These are phyloP conservation scores for Acropora tenuis DNA, from an alignment of 64 coral and sea anemone species.

Conservation along the genomic window DNA sequence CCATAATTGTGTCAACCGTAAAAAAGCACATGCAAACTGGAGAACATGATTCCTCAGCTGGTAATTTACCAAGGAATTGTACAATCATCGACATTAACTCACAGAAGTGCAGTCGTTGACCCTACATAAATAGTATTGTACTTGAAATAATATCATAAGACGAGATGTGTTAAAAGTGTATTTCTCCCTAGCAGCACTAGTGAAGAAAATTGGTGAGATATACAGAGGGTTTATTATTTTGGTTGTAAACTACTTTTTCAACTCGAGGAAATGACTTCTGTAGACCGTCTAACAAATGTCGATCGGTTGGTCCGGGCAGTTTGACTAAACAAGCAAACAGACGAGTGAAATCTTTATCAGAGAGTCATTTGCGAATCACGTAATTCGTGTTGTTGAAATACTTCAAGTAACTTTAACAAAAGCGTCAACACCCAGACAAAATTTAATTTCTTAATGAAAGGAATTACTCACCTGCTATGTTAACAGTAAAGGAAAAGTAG, in stretches of 20 bases:
- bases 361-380: not conserved
- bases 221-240: not conserved
- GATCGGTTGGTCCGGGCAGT: not conserved
- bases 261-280: not conserved
- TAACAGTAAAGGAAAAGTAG: not conserved
- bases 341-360: not conserved
- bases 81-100: not conserved
- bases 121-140: not conserved
- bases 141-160: not conserved
- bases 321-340: not conserved
- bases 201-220: not conserved
- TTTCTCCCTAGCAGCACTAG: not conserved
- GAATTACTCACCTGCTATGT: slow-evolving; percentile 17
- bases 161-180: not conserved
- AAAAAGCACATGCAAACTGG: too few species aligned
- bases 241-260: not conserved
- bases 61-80: too few species aligned
- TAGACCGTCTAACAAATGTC: not conserved
- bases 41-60: too few species aligned
- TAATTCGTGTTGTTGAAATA: not conserved
- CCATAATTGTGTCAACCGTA: too few species aligned
- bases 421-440: not conserved
- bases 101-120: not conserved
- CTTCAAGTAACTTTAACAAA: not conserved
- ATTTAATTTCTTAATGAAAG: not conserved